phyloP scores from a whole-genome alignment of 2,113 vertebrate species.

The human (Homo sapiens) region GRCh38 chr2:30228001-30228500 shows the following conservation, averaged over 20 bases:
- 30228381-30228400: constrained; percentile 11
- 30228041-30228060: not conserved
- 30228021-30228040: not conserved
- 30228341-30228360: constrained; percentile 22
- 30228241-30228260: not conserved
- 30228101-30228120: not conserved
- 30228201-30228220: not conserved
- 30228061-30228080: not conserved
- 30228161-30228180: not conserved
- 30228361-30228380: constrained; percentile 15
- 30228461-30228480: not conserved
- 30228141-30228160: not conserved
- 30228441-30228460: constrained; percentile 22
- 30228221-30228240: not conserved
- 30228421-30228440: constrained; percentile 30
- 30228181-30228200: not conserved
- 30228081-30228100: not conserved
- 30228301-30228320: not conserved
- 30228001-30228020: not conserved
- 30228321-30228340: not conserved
- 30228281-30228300: not conserved
- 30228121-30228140: not conserved
- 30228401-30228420: constrained; percentile 30
- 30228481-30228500: constrained; percentile 64
- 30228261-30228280: not conserved